Base-by-base conservation (phyloP, 30 jellyfish, hydroid and myxozoan species). In the Aurelia coerulea region DNA sequence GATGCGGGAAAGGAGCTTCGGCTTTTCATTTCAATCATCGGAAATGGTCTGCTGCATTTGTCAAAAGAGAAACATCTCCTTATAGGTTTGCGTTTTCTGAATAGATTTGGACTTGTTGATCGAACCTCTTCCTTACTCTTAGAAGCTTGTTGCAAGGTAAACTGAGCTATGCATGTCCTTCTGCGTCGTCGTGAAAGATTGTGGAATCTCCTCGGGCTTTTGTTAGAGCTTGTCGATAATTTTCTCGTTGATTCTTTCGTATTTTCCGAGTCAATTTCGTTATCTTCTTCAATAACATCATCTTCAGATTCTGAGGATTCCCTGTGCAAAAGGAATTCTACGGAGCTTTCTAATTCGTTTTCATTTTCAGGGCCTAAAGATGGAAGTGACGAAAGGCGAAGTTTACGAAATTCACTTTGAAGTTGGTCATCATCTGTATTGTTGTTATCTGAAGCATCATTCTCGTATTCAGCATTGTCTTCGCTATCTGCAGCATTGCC, bases 341-440 rank as follows among this genome's bases (percentile, higher is more conserved):
- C 98, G 2, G 99, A 95, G 78, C 99, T 95, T 68, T 90, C 99
- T 64, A 90, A 53, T 4, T 85, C 93, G 29, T 75, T 90, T 42
- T 41, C 79, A 9, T 62, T 74, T 23, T 46, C 91, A 18, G 76
- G 53, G 19, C 84, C 85, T 15, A 89, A 41, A 29, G 96, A 62
- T 11, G 93, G 90, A 63, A 89, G 69, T 1, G 91, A 74, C 7
- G 87, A 51, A 65, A 77, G 11, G 51, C 97, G 89, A 29, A 82
- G 68, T 51, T 65, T 74, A 52, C 66, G 81, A 35, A 77, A 56
- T 6, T 69, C 90, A 16, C 51, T 65, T 59, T 69, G 79, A 17
- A 86, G 78, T 37, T 74, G 83, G 42, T 89, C 97, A 16, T 85
- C 96, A n/a, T 95, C 98, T 0, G 84, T 73, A 71, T 73, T 74